Evolutionary conservation across 2,113 vertebrate species (phyloP).

Genomic region (Odontophorus gujanensis): DNA sequence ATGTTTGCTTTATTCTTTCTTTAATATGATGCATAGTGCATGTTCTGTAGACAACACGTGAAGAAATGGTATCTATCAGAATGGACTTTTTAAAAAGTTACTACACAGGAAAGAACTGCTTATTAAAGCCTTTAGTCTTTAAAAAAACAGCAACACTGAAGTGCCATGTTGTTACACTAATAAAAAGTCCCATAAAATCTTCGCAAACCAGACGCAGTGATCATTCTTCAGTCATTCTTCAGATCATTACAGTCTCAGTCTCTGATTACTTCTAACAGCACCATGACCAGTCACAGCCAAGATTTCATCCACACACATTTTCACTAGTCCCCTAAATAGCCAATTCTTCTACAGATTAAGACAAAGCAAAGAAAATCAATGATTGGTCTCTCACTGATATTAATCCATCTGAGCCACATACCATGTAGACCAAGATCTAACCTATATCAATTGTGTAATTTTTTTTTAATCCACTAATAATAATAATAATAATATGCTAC

Average conservation of each 20-base stretch:
- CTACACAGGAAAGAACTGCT: neutral
- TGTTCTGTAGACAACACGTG: neutral
- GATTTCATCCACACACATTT: neutral
- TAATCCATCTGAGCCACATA: neutral
- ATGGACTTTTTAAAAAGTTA: neutral
- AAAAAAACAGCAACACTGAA: neutral
- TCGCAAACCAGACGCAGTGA: neutral
- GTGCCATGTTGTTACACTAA: rapidly evolving
- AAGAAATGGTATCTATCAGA: constrained; percentile 15
- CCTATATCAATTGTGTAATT: neutral
- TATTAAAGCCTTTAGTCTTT: neutral
- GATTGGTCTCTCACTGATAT: neutral
- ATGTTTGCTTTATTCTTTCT: constrained; percentile 68
- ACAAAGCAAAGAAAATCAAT: constrained; percentile 9
- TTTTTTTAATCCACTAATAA: neutral
- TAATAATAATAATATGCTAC: neutral
- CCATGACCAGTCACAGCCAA: neutral
- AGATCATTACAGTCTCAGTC: neutral
- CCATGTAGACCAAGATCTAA: neutral
- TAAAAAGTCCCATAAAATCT: neutral
- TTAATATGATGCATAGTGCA: neutral
- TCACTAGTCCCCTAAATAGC: neutral
- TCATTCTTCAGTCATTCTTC: neutral
- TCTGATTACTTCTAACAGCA: neutral
- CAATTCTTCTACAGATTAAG: neutral